These are phyloP conservation scores for Lophius piscatorius DNA, from an alignment of 2,113 vertebrate species.

Conservation along the genomic window DNA sequence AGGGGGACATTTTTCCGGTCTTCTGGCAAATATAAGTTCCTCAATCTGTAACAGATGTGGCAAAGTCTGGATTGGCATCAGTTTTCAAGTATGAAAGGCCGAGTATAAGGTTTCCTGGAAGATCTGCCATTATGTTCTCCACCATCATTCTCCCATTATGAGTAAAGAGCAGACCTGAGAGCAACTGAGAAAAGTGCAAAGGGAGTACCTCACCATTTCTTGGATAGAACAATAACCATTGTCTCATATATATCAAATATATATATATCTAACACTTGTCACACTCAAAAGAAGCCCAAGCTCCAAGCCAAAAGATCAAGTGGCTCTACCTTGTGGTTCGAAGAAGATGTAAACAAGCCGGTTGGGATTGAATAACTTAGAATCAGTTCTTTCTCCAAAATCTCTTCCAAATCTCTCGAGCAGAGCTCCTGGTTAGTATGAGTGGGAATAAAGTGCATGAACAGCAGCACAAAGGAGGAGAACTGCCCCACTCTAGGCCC, in stretches of 20 bases:
- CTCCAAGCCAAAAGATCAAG: conserved; percentile 24
- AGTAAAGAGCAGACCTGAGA: not conserved
- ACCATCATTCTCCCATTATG: conserved; percentile 4
- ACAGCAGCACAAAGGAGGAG: conserved; percentile 42
- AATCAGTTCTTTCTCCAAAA: not conserved
- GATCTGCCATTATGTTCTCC: conserved; percentile 31
- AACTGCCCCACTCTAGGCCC: conserved; percentile 62
- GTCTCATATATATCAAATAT: not conserved
- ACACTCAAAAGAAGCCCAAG: conserved; percentile 17
- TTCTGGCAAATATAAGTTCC: conserved; percentile 12
- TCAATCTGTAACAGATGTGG: conserved; percentile 56
- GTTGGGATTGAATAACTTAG: not conserved
- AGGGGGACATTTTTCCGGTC: conserved; percentile 29
- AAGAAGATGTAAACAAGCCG: not conserved
- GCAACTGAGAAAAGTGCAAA: not conserved
- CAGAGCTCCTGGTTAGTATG: conserved; percentile 10
- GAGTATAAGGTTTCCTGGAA: conserved; percentile 22
- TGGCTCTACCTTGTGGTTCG: conserved; percentile 30
- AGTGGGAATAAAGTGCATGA: conserved; percentile 39
- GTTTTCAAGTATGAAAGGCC: conserved; percentile 15
- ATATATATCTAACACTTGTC: too few species aligned
- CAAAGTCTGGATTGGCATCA: conserved; percentile 33
- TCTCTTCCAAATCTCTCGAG: not conserved
- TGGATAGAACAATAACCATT: not conserved
- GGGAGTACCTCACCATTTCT: not conserved